Conservation (phyloP, 2,888 invertebrate species). For the Ernsta delagoae region DNA sequence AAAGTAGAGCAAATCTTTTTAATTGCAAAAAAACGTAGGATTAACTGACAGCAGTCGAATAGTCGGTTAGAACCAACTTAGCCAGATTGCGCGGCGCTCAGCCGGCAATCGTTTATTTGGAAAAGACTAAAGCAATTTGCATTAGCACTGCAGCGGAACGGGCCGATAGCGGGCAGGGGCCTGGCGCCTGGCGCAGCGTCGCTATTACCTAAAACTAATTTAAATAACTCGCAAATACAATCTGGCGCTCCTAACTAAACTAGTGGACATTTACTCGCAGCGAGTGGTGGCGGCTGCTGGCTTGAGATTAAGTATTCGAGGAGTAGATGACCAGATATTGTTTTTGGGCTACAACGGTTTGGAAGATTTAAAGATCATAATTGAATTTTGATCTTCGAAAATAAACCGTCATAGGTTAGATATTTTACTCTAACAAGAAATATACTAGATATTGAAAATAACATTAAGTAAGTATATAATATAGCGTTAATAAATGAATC, state of each 20-base stretch:
- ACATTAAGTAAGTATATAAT: no score
- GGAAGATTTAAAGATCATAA: no score
- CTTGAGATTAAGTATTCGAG: no score
- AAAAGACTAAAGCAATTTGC: conserved; percentile 31
- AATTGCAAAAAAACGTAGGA: conserved; percentile 16
- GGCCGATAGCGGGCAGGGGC: conserved; percentile 14
- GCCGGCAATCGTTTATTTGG: conserved; percentile 29
- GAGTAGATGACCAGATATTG: no score
- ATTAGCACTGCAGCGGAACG: conserved; percentile 33
- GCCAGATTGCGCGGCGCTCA: conserved; percentile 11
- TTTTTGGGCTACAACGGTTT: no score
- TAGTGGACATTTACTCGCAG: neutral
- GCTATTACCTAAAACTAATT: conserved; percentile 22
- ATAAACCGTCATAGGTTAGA: no score
- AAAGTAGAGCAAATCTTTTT: conserved; percentile 21
- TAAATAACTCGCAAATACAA: conserved; percentile 3
- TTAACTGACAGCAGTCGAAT: conserved; percentile 9
- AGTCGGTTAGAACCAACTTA: conserved; percentile 23
- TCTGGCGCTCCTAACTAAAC: neutral
- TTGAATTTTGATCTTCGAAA: no score
- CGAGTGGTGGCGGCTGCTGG: neutral
- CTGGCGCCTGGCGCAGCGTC: neutral
- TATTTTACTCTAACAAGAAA: no score
- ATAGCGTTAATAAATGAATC: no score
- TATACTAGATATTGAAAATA: no score